Base-by-base conservation (phyloP, 1,140 invertebrate genomes). In the Amphibalanus amphitrite region DNA sequence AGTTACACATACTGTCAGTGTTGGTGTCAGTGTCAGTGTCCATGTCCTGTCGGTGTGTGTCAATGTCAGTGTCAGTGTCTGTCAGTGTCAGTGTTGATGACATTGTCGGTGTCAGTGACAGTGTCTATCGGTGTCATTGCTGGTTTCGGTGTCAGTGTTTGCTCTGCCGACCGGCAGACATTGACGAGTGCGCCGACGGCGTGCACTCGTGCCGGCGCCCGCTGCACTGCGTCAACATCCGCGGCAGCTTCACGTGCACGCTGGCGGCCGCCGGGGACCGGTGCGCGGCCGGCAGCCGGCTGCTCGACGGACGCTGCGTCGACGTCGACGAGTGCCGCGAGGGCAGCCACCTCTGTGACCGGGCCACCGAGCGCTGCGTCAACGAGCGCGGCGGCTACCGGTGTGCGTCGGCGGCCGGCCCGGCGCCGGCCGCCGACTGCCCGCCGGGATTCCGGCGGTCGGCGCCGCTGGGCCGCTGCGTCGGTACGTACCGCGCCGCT, bases 161-260 rank as follows among this genome's bases (percentile, higher is more conserved):
- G n/a, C n/a, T n/a, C n/a, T n/a, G n/a, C n/a, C n/a, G n/a, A n/a
- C n/a, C n/a, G n/a, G 47, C 47, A 83, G 83, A 85, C 77, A 77
- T 84, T 29, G 81, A 85, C 75, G 84, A 85, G 73, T 85, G 84
- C 77, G 77, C 75, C 3, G 75, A 79, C 71, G 78, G 79, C 13
- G 28, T 67, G 17, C 69, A 70, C 3, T 72, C 69, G 26, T 76
- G 75, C 38, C 73, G 74, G 0, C 72, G 72, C 23, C 74, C 73
- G 23, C 74, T 74, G 68, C 72, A 74, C 23, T 77, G 77, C 69
- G 71, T 74, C 47, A 77, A 77, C 70, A 77, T 73, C 3, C 71
- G 74, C 26, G 77, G 77, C 65, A 72, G 74, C 29, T 77, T 74
- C 69, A 74, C 75, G 40, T 77, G 75, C 69, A 71, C 13, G 1